A percentile compares a stretch with the other conserved stretches of the same genome.
Evolutionary conservation across 2,113 vertebrate genomes (phyloP).

Genomic region (Phocoena phocoena): DNA sequence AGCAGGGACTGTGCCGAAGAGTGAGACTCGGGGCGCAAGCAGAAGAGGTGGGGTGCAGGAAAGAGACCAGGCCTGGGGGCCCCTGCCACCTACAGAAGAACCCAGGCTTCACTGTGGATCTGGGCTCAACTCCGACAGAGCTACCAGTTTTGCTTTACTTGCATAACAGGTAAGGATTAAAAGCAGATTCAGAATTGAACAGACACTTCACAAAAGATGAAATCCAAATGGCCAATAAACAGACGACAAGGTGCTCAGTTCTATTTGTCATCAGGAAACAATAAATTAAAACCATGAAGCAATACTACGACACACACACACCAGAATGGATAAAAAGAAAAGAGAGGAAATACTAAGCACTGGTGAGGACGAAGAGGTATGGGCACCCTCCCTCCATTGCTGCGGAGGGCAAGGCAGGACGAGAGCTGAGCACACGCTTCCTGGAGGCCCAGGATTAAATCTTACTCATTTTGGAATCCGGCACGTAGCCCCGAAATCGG

Average conservation of each 20-base stretch:
- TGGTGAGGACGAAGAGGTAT: rapidly evolving
- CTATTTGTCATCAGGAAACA: neutral
- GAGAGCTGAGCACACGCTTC: rapidly evolving
- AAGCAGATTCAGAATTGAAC: neutral
- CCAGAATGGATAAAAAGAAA: too few species aligned
- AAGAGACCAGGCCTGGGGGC: neutral
- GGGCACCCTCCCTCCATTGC: rapidly evolving
- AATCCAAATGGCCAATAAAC: neutral
- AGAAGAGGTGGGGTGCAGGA: too few species aligned
- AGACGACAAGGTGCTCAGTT: neutral
- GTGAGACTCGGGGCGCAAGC: neutral
- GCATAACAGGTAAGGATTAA: neutral
- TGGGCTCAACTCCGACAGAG: neutral
- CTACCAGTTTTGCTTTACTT: neutral
- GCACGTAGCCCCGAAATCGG: neutral
- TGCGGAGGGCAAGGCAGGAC: rapidly evolving
- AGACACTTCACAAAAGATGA: neutral
- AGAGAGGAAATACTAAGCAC: rapidly evolving
- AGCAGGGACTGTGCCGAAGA: rapidly evolving
- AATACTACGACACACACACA: neutral
- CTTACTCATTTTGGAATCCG: neutral
- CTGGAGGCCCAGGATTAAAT: neutral
- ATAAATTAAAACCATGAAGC: neutral
- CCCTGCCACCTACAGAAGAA: rapidly evolving
- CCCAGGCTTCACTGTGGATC: neutral